Evolutionary conservation across 2,113 vertebrate genomes (phyloP).

Genomic region (Myrmophylax atrothorax): DNA sequence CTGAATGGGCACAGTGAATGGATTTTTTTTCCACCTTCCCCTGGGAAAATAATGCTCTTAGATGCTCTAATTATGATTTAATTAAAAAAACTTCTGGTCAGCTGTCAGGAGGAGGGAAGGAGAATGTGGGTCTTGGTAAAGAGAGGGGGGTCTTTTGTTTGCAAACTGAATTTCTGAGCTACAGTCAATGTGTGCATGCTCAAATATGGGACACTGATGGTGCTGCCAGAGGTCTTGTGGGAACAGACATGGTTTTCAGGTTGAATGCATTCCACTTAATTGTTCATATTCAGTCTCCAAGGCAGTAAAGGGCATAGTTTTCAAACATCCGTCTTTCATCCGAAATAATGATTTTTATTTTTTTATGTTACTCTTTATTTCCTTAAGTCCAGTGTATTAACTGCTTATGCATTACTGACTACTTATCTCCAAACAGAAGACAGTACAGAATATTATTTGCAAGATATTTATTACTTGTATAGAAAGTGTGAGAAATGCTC

Average conservation of each 20-base stretch:
- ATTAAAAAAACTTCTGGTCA: constrained; percentile 9
- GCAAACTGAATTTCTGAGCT: not conserved
- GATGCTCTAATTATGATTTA: constrained; percentile 44
- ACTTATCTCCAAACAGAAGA: not conserved
- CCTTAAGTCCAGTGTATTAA: not conserved
- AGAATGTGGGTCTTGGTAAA: not conserved
- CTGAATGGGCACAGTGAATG: constrained; percentile 22
- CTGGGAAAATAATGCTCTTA: not conserved
- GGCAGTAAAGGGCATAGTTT: not conserved
- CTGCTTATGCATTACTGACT: not conserved
- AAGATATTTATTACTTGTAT: not conserved
- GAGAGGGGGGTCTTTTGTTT: constrained; percentile 36
- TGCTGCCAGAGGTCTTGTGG: not conserved
- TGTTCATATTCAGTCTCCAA: not conserved
- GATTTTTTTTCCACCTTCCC: not conserved
- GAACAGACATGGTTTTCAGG: not conserved
- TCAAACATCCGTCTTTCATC: not conserved
- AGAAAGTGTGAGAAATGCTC: not conserved
- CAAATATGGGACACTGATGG: not conserved
- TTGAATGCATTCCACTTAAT: not conserved
- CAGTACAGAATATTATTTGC: not conserved
- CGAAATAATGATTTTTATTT: not conserved
- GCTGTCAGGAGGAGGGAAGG: not conserved
- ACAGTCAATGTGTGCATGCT: not conserved
- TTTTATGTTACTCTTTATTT: not conserved